Conservation (phyloP, 2,888 invertebrate genomes). For the Drosophila sordidapex region DNA sequence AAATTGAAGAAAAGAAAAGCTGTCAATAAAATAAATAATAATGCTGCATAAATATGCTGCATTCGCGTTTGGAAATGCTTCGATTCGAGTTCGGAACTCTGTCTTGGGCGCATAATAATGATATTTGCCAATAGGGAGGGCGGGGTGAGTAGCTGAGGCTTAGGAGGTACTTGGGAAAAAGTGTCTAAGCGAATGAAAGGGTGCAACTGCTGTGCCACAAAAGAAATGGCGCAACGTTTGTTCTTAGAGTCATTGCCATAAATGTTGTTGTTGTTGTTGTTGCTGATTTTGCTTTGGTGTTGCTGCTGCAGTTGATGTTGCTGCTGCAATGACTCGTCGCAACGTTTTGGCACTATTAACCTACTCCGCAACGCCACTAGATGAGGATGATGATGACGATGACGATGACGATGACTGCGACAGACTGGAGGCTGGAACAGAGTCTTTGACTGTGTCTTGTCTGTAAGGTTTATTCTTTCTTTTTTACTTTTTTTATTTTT, state of each 20-base stretch:
- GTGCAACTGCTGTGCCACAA: constrained; percentile 65
- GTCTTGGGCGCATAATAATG: constrained; percentile 65
- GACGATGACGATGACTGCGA: constrained; percentile 39
- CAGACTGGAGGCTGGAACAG: constrained; percentile 15
- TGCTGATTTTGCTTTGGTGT: constrained; percentile 19
- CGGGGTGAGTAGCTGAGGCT: neutral
- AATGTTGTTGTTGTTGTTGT: constrained; percentile 42
- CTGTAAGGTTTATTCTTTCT: constrained; percentile 6
- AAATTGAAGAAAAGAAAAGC: constrained; percentile 48
- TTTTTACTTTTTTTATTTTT: constrained; percentile 2
- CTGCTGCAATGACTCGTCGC: constrained; percentile 60
- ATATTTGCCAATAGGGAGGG: constrained; percentile 51
- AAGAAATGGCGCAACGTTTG: constrained; percentile 75
- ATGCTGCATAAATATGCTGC: constrained; percentile 75
- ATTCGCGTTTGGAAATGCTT: constrained; percentile 50
- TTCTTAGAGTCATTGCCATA: constrained; percentile 68
- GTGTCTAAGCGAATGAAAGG: constrained; percentile 68
- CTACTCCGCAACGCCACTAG: constrained; percentile 73
- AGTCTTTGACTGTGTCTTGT: constrained; percentile 19
- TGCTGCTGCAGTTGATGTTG: constrained; percentile 34
- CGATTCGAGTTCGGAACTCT: constrained; percentile 27
- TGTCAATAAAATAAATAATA: constrained; percentile 80
- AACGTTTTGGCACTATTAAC: constrained; percentile 78
- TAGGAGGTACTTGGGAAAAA: constrained; percentile 31
- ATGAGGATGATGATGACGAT: constrained; percentile 64